Base-by-base conservation (phyloP, 2,113 vertebrate species). In the Pycnonotus jocosus region DNA sequence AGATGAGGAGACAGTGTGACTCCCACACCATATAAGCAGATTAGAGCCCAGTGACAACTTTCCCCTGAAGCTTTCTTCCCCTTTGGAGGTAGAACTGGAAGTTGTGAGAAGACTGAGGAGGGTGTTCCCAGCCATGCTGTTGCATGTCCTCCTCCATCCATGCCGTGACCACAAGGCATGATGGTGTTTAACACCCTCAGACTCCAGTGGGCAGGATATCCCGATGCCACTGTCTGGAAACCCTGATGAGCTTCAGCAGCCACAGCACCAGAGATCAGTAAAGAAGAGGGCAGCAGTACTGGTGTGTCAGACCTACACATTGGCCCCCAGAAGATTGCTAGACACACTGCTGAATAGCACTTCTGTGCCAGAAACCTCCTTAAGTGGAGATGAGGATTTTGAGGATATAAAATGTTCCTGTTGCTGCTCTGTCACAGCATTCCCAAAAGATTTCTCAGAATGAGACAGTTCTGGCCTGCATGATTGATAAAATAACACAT, bases 381-480 rank as follows among this genome's bases (percentile, higher is more conserved):
- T 48, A 77, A 31, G 12, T 64, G 35, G 42, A 84, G 51, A 64
- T 15, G 15, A 90, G 27, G 30, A 56, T 83, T 90, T 45, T 86
- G 86, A 86, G 33, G 16, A n/a, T 61, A 57, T 69, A 79, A 87
- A 81, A 65, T 35, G 5, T 42, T 95, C 27, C n/a, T 62, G 18
- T 31, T 60, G 50, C 48, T 91, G 45, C 54, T 89, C 25, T 94
- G 47, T 78, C 53, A 85, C 22, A 81, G 70, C 28, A 22, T 61
- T 92, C 44, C 50, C 48, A n/a, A 56, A 68, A 79, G 70, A 68
- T 42, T 60, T 91, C 65, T 76, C 23, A 33, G n/a, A 84, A 93
- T 37, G 64, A 86, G 56, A 61, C 24, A 66, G 25, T 71, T 84
- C 62, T 91, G 47, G 38, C 62, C 37, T 66, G 37, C 16, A 11